Percentiles rank a stretch among this genome's conserved stretches.
These are phyloP conservation scores for Chelonia mydas DNA, from an alignment of 2,797 vertebrate species.

Conservation along the genomic window DNA sequence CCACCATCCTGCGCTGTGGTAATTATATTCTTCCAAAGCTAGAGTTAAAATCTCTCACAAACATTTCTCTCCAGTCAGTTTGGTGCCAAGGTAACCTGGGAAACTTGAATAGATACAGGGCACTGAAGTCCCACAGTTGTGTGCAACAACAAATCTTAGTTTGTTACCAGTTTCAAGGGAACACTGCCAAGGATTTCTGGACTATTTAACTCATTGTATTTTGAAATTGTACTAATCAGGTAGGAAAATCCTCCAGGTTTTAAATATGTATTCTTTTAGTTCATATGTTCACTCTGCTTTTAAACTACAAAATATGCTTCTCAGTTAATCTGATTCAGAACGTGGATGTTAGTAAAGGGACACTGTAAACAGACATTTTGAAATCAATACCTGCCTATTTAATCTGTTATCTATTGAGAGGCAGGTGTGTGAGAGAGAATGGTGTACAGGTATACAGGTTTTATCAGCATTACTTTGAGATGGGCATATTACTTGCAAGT, in stretches of 20 bases:
- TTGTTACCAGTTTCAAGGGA: neutral
- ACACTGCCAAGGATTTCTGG: conserved; percentile 20
- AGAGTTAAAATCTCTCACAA: conserved; percentile 27
- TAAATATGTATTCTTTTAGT: neutral
- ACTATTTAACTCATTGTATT: neutral
- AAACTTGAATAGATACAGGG: conserved; percentile 24
- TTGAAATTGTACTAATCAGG: conserved; percentile 18
- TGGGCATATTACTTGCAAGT: neutral
- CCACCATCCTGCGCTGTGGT: neutral
- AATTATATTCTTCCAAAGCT: neutral
- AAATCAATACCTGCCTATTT: neutral
- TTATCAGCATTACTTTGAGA: neutral
- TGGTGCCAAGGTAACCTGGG: conserved; percentile 59
- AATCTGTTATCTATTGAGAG: rapidly evolving
- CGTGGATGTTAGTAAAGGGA: neutral
- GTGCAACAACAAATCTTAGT: conserved; percentile 68
- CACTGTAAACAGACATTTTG: neutral
- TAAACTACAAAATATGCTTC: neutral
- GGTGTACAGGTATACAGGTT: neutral
- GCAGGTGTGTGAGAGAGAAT: neutral
- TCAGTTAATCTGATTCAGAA: neutral
- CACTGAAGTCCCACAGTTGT: conserved; percentile 14
- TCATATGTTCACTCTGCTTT: neutral
- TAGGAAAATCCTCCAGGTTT: neutral
- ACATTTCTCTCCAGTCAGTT: neutral